These are phyloP conservation scores for Drosophila orosa DNA, from an alignment of 1,140 invertebrate species.

Conservation along the genomic window DNA sequence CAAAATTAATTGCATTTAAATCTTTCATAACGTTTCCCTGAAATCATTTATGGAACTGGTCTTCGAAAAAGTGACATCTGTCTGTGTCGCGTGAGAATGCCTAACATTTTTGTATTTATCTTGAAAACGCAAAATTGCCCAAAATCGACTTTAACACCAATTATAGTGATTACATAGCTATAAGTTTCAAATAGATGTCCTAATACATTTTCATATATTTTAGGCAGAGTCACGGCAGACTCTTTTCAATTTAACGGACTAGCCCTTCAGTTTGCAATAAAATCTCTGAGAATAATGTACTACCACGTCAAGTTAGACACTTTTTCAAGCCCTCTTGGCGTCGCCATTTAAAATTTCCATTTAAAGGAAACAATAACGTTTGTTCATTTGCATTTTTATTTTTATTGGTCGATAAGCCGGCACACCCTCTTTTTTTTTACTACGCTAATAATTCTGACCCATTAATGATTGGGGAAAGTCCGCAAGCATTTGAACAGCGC, in stretches of 20 bases:
- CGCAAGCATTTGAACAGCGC: not conserved
- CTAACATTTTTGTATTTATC: no score
- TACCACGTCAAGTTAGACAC: no score
- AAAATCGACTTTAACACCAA: no score
- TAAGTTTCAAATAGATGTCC: no score
- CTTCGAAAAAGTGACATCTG: no score
- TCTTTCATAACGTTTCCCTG: no score
- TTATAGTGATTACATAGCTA: no score
- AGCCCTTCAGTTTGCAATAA: not conserved
- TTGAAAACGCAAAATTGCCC: no score
- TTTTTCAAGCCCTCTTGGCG: not conserved
- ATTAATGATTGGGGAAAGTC: constrained; percentile 44
- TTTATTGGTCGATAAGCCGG: constrained; percentile 21
- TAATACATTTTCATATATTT: no score
- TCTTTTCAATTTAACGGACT: not conserved
- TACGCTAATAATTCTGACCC: constrained; percentile 11
- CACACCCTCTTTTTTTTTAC: constrained; percentile 21
- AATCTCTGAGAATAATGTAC: not conserved
- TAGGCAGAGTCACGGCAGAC: not conserved
- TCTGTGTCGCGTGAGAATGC: no score
- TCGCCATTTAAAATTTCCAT: not conserved
- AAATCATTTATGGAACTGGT: no score
- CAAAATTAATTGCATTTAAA: not conserved
- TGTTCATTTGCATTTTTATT: constrained; percentile 37
- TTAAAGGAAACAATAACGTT: constrained; percentile 28